Base-by-base conservation (phyloP, 2,797 vertebrate genomes). In the Chelonia mydas region DNA sequence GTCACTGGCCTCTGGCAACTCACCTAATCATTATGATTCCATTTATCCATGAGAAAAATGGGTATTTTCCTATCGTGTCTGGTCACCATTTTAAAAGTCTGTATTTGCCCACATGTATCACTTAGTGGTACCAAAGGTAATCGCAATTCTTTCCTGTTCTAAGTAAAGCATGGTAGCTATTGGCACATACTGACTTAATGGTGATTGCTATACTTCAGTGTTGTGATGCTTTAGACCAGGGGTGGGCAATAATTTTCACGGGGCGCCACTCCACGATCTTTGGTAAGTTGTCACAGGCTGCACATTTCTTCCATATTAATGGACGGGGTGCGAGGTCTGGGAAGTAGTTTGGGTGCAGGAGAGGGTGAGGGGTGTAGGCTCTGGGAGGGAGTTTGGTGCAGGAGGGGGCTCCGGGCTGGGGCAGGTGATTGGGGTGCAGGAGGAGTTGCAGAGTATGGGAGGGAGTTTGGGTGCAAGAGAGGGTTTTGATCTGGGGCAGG, bases 141-240 rank as follows among this genome's bases (percentile, higher is more conserved):
- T 84, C 19, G 80, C 91, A 94, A 86, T 81, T 96, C 94, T 96
- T 94, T 90, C 91, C 92, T 93, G 96, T 88, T 97, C 95, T 82
- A 80, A 76, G 94, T 96, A 92, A 95, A 95, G 96, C 91, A 87
- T 96, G 94, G 91, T 92, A 95, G 96, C 59, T 87, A 54, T 61
- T 96, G 95, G 94, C 96, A 96, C 92, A 92, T 91, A 61, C 59
- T 83, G 92, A 72, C 88, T 93, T 96, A 96, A 95, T 96, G 89
- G 95, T 84, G 91, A 49, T 81, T 96, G 83, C 91, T 84, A 49
- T 53, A 93, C 95, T 96, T 97, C 95, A 90, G 93, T 94, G 94
- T 88, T 96, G 95, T 96, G 95, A 96, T 95, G 91, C 84, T 96
- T 94, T 95, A 61, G 95, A 95, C 97, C 95, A 91, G 82, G 85